Evolutionary conservation across 2,888 invertebrate species (phyloP), one percentile per base, ranked within the genome.

Genomic region (Macrosiphum euphorbiae): DNA sequence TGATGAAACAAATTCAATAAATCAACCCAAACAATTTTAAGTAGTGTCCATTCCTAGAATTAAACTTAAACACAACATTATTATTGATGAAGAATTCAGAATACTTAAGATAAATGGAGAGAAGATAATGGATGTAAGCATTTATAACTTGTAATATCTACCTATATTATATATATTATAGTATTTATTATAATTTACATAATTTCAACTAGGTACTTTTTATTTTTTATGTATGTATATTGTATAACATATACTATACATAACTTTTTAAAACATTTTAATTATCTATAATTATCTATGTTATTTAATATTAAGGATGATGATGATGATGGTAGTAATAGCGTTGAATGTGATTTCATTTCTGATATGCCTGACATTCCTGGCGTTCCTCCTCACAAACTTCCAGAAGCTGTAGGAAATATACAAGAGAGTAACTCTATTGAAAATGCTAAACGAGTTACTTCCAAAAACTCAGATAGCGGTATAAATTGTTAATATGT

Each of bases 11-110:
- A 41, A 52, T 35, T 10, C 11, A 41, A 47, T 35, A 67, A 13
- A 26, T 88, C 1, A 88, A 98, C 98, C 96, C 98, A 98, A 96
- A 98, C 98, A 94, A 96, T 96, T 94, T 97, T 97, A 96, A 97
- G 98, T 95, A 96, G 98, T 95, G 98, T 96, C 99, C 95, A 98
- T 99, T 94, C 98, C 99, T 94, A 97, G 98, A 95, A 98, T 98
- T 95, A 99, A 99, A 96, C 98, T 98, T 96, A 99, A 99, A 96
- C 99, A 98, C 97, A 98, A 98, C 95, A 98, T 99, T 96, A 99
- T 99, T 47, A 28, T 85, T 96, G 98, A 99, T 96, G 98, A 99
- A 96, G 99, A 99, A 96, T 99, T 99, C 96, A 98, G 98, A 96
- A 97, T 98, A 97, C 98, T 99, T 98, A 98, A 99, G 97, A 98